Conservation (phyloP, 1,140 invertebrate species). For the Stegodyphus dumicola region DNA sequence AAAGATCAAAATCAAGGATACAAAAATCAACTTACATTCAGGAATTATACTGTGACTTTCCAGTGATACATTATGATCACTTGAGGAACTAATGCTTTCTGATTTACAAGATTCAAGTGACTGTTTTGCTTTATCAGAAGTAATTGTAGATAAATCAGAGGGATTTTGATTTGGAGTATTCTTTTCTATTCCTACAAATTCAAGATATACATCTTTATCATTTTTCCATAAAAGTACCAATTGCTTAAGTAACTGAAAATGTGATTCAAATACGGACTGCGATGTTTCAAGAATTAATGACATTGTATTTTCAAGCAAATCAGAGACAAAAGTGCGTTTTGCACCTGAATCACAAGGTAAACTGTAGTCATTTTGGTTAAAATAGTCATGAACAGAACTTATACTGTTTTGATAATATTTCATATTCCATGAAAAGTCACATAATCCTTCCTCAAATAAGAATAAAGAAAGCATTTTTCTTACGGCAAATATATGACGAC, state of each 20-base stretch:
- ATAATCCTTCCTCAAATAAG: conserved; percentile 11
- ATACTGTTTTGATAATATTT: conserved; percentile 27
- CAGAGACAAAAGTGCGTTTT: not conserved
- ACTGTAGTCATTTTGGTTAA: not conserved
- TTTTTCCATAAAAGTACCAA: conserved; percentile 23
- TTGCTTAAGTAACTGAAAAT: not conserved
- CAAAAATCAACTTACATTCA: too few relatives aligned
- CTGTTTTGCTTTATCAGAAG: not conserved
- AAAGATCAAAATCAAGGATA: too few relatives aligned
- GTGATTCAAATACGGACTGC: conserved; percentile 6
- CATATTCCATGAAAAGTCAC: conserved; percentile 31
- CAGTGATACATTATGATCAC: too few relatives aligned
- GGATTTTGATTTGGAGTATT: not conserved
- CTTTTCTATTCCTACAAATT: conserved; percentile 22
- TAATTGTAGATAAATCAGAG: not conserved
- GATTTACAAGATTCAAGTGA: not conserved
- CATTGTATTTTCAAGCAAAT: not conserved
- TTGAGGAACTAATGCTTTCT: not conserved
- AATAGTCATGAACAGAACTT: not conserved
- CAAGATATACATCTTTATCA: conserved; percentile 7
- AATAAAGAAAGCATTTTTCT: conserved; percentile 21
- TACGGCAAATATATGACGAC: conserved; percentile 46
- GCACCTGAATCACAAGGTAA: not conserved
- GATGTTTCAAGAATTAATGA: not conserved
- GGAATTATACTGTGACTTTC: too few relatives aligned